Evolutionary conservation across 1,140 invertebrate genomes (phyloP), one percentile per base, ranked within the genome.

Genomic region (Solen grandis): DNA sequence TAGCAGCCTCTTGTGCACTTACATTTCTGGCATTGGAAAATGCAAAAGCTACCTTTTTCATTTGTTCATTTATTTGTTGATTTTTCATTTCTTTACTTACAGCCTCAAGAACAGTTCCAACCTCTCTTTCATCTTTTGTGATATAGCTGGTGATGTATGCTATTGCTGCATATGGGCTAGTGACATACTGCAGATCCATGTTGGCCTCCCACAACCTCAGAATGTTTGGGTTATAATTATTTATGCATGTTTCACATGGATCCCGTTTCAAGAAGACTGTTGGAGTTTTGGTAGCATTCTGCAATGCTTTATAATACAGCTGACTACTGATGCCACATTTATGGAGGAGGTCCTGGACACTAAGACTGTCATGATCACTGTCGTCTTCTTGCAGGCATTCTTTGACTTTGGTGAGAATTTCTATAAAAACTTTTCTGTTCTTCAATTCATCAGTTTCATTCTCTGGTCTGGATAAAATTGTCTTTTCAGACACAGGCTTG

Each of bases 101-200:
- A 70, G 76, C 65, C 25, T 78, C 54, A 5, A 78, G n/a, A 60
- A 78, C 52, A 22, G 22, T 38, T 33, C 65, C 76, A 68, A 70
- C 65, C 52, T 78, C 76, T 33, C 57, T 60, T 31, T 79, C 66
- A n/a, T n/a, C n/a, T n/a, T n/a, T n/a, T n/a, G n/a, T n/a, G n/a
- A n/a, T n/a, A n/a, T n/a, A n/a, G n/a, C 38, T 35, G 13, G 55
- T 69, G 29, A 72, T 25, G n/a, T 79, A 79, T n/a, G 35, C 54
- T 59, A 72, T 79, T 22, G 55, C 68, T 33, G 77, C 77, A 72
- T 79, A 72, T 62, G 66, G 66, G 52, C 68, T 68, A 5, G 50
- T 31, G 5, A 62, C 46, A 72, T 35, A 79, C 59, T 79, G 77
- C 14, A 72, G 57, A 29, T 72, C 77, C 54, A 59, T 79, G 36